Evolutionary conservation across 2,888 invertebrate genomes (phyloP), one percentile per base, ranked within the genome.

Genomic region (Trissoscelio sp.): DNA sequence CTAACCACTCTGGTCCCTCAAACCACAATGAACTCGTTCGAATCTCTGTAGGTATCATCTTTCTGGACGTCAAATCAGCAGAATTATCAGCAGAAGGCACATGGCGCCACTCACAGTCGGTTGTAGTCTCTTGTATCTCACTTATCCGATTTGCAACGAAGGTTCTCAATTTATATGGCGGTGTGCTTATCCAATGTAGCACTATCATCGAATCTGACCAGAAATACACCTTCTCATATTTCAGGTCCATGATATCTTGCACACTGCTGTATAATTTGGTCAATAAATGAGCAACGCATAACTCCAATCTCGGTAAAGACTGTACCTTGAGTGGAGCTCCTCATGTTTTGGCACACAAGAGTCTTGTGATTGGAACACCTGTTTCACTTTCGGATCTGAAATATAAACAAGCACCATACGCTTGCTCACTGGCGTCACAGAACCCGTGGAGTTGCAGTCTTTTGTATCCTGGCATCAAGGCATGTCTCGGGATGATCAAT

Each of bases 181-280:
- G 31, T 3, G 44, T 67, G 6, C 39, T 31, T 14, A 81, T 72
- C 67, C 81, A 81, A 39, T 70, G 53, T 0, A 77, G 37, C 0
- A 39, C 6, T 1, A 60, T 44, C 42, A 28, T 60, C 3, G 44
- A 60, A 11, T 62, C 62, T 9, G 62, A 62, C 62, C 64, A 64
- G 6, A 64, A 9, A 14, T 14, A 18, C 16, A 14, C 16, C 44
- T 44, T 18, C 11, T 6, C 14, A 14, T 12, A 11, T 34, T 34
- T 9, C 6, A 34, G 2, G 9, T 34, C 9, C 34, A 34, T 28
- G 28, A n/a, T n/a, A n/a, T n/a, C n/a, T n/a, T n/a, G 28, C 28
- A 28, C 4, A 28, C 28, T 34, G 34, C 11, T 34, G 34, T 11
- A 34, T 2, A 57, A 6, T 57, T 37, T 7, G 11, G 37, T 7